Base-by-base conservation (phyloP, 2,888 invertebrate species). In the Tinea trinotella region DNA sequence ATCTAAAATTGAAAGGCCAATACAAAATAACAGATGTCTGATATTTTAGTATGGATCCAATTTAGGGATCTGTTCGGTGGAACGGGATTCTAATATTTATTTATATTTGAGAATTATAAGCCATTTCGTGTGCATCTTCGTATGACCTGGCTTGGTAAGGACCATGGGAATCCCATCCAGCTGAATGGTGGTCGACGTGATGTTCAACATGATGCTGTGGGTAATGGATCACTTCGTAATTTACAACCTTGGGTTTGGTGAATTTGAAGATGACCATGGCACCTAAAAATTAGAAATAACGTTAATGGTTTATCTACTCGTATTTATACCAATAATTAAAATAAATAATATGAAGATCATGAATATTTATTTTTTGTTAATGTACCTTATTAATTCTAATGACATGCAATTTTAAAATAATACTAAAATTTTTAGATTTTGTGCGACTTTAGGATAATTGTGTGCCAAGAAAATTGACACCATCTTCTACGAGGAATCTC, bases 181-280 rank as follows among this genome's bases (percentile, higher is more conserved):
- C 74, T 7, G 81, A 74, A 60, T 57, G 85, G 59, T 90, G 90
- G 63, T 90, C 90, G 1, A 90, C 88, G 13, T 90, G 90, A 56
- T 90, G 90, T 58, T 93, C 92, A 55, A 92, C 92, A 58, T 88
- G 88, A 61, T 90, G 90, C 64, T 90, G 91, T 24, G 92, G 92
- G 68, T 93, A 93, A 74, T 95, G 94, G 61, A 94, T 91, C 52
- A 95, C 93, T 84, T 95, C 95, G 68, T 95, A 95, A 78, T 94
- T 94, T 60, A 94, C 91, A 64, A 92, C 92, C 83, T 95, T 95
- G 56, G 95, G 95, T 68, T 94, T 94, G 62, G 94, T 92, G 70
- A 95, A 89, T 79, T 94, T 94, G 86, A 95, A 95, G 72, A 95
- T 92, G 53, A 95, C 88, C 88, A 95, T 89, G 56, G 95, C 95